These are phyloP conservation scores for Prorops nasuta DNA, from an alignment of 1,140 invertebrate genomes.

Conservation along the genomic window DNA sequence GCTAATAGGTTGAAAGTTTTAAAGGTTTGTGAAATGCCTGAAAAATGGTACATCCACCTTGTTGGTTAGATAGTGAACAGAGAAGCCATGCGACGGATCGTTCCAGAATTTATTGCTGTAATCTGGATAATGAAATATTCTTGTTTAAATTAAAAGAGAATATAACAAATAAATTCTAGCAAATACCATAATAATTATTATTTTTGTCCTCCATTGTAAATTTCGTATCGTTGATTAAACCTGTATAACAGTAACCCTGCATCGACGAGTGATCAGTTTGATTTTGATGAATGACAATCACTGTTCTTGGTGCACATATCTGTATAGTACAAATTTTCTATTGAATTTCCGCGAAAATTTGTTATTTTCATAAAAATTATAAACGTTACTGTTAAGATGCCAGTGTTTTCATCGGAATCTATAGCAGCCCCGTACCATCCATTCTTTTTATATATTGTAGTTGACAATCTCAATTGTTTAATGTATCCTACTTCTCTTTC, in stretches of 20 bases:
- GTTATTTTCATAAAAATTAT: not conserved
- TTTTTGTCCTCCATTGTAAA: slow-evolving; percentile 16
- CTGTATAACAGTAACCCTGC: slow-evolving; percentile 36
- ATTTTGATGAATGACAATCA: slow-evolving; percentile 17
- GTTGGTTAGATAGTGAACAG: slow-evolving; percentile 20
- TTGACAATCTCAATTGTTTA: too few relatives aligned
- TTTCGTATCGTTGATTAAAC: slow-evolving; percentile 6
- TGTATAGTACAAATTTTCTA: slow-evolving; percentile 12
- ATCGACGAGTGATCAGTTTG: slow-evolving; percentile 8
- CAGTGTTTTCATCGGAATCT: slow-evolving; percentile 12
- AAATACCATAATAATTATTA: slow-evolving; percentile 17
- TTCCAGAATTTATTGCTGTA: slow-evolving; percentile 24
- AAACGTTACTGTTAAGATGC: not conserved
- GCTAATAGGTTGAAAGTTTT: not conserved
- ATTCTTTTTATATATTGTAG: too few relatives aligned
- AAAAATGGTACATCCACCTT: slow-evolving; percentile 9
- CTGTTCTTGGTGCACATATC: slow-evolving; percentile 35
- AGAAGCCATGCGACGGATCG: slow-evolving; percentile 34
- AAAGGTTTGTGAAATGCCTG: not conserved
- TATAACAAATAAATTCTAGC: not conserved
- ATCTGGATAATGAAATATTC: slow-evolving; percentile 17
- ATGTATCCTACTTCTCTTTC: too few relatives aligned
- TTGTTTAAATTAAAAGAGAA: slow-evolving; percentile 3
- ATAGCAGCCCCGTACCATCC: slow-evolving; percentile 38
- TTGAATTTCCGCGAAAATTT: not conserved